These are phyloP conservation scores for Salminus brasiliensis DNA, from an alignment of 2,113 vertebrate genomes.

Conservation along the genomic window DNA sequence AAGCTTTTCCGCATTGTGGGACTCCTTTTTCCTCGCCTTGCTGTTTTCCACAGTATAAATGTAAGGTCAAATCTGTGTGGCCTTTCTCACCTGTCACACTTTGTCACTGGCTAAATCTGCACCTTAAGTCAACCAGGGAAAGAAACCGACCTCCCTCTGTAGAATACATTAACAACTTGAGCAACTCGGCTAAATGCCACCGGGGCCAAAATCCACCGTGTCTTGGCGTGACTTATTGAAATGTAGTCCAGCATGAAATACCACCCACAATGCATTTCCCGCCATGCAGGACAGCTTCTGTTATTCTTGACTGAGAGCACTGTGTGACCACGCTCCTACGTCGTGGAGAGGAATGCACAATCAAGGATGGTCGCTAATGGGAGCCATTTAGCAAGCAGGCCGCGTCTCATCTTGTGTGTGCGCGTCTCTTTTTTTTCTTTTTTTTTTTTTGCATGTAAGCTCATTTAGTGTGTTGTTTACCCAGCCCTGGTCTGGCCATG, in stretches of 20 bases:
- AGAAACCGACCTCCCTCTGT: conserved; percentile 33
- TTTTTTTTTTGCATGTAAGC: conserved; percentile 33
- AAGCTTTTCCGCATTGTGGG: neutral
- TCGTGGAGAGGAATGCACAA: conserved; percentile 21
- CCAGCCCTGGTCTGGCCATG: conserved; percentile 14
- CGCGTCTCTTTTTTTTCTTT: too few species aligned
- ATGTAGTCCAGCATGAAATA: conserved; percentile 53
- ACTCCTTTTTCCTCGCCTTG: neutral
- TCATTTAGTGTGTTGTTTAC: conserved; percentile 49
- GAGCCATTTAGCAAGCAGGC: conserved; percentile 31
- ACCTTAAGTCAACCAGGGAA: conserved; percentile 25
- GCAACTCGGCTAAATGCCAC: conserved; percentile 49
- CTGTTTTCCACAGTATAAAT: conserved; percentile 9
- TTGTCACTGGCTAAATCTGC: conserved; percentile 45
- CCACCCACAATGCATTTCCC: conserved; percentile 48
- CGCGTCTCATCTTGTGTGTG: conserved; percentile 18
- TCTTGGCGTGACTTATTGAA: conserved; percentile 51
- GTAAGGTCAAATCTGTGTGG: conserved; percentile 22
- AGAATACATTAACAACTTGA: conserved; percentile 47
- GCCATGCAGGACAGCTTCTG: conserved; percentile 20
- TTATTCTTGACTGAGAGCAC: conserved; percentile 23
- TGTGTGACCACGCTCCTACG: conserved; percentile 17
- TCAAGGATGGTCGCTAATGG: conserved; percentile 33
- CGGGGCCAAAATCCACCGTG: conserved; percentile 27
- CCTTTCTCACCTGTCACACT: conserved; percentile 52